These are phyloP conservation scores for Xiphorhynchus elegans DNA, from an alignment of 2,113 vertebrate species.

Conservation along the genomic window DNA sequence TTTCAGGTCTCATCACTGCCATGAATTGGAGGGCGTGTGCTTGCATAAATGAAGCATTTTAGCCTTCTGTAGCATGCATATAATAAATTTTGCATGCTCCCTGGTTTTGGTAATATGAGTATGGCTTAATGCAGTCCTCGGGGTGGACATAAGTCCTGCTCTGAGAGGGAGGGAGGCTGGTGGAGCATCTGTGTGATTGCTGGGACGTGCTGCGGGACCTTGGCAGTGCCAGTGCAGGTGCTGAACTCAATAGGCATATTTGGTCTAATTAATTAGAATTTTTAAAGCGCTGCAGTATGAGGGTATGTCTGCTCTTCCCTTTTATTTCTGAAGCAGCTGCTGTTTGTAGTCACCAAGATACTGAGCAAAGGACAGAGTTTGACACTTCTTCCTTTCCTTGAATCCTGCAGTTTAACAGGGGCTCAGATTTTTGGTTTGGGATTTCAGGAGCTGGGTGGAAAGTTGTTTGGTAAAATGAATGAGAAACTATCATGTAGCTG, in stretches of 20 bases:
- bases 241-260: not conserved
- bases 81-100: not conserved
- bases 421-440: not conserved
- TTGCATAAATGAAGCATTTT: not conserved
- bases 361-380: not conserved
- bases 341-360: not conserved
- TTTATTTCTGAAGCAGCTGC: not conserved
- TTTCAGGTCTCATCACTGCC: not conserved
- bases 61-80: not conserved
- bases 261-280: not conserved
- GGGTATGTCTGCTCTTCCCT: not conserved
- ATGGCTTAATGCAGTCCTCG: not conserved
- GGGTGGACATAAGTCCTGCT: not conserved
- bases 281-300: not conserved
- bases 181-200: not conserved
- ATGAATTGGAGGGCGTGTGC: not conserved
- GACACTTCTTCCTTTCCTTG: not conserved
- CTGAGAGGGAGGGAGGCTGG: not conserved
- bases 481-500: constrained; percentile 23
- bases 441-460: not conserved
- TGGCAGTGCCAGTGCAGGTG: not conserved
- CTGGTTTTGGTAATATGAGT: not conserved
- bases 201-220: not conserved
- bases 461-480: not conserved
- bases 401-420: not conserved